Evolutionary conservation across 2,113 vertebrate genomes (phyloP).

Genomic region (Eubucco bourcierii): DNA sequence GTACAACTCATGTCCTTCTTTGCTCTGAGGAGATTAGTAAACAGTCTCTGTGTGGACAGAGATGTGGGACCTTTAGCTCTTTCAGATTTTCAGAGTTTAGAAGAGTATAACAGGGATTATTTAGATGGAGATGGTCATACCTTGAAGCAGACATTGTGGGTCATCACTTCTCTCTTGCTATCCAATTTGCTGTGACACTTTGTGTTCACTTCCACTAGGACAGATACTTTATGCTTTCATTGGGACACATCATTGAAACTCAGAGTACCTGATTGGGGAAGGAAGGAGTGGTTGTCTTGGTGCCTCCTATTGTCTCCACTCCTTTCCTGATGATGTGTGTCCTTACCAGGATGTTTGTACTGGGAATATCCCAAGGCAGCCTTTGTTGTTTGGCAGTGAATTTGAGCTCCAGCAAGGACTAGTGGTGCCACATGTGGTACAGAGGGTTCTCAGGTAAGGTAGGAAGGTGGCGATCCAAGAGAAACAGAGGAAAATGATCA

Average conservation of each 20-base stretch:
- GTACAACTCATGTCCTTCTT: not conserved
- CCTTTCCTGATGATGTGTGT: not conserved
- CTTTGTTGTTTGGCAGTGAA: not conserved
- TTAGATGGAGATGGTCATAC: not conserved
- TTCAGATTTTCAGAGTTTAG: not conserved
- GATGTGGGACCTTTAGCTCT: not conserved
- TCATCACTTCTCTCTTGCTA: not conserved
- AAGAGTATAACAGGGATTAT: not conserved
- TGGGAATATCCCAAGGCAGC: not conserved
- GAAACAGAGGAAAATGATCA: not conserved
- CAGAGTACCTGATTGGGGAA: not conserved
- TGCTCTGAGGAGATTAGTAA: not conserved
- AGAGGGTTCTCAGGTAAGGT: not conserved
- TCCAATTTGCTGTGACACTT: not conserved
- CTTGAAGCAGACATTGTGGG: not conserved
- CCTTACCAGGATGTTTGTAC: not conserved
- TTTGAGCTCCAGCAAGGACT: not conserved
- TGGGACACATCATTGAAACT: not conserved
- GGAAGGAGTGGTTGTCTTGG: not conserved
- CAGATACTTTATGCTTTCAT: not conserved
- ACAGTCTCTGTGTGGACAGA: not conserved
- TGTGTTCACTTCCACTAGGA: not conserved
- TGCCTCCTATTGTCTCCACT: not conserved
- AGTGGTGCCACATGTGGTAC: not conserved
- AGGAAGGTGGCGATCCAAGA: not conserved